Evolutionary conservation across 2,113 vertebrate genomes (phyloP).

Genomic region (Catharus bicknelli): DNA sequence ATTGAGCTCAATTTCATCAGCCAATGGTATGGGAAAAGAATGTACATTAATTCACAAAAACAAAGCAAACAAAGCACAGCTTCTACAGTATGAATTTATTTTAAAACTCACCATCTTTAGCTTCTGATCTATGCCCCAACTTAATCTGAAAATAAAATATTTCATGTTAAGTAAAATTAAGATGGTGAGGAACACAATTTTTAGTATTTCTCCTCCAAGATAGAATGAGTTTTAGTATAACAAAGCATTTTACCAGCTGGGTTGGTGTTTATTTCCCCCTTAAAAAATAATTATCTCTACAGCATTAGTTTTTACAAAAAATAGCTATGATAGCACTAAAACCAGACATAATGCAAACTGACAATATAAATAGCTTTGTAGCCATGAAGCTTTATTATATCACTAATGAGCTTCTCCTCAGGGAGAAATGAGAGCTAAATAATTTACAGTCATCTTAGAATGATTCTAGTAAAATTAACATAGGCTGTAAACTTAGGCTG

Average conservation of each 20-base stretch:
- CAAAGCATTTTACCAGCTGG: background rate
- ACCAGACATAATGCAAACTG: background rate
- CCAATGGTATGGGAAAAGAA: background rate
- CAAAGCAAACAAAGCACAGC: background rate
- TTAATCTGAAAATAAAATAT: conserved; percentile 85
- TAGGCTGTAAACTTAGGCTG: background rate
- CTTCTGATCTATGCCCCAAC: conserved; percentile 95
- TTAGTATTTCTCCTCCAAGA: background rate
- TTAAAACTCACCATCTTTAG: conserved; percentile 90
- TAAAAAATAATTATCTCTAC: background rate
- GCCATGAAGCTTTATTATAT: background rate
- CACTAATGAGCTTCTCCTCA: background rate
- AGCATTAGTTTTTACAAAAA: background rate
- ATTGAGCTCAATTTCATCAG: background rate
- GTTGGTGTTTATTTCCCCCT: accelerated
- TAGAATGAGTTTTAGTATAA: background rate
- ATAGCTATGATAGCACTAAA: background rate
- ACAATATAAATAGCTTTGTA: background rate
- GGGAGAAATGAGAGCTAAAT: background rate
- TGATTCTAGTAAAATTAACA: background rate
- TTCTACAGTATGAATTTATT: background rate
- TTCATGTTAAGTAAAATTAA: background rate
- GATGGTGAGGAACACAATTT: background rate
- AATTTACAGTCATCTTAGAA: background rate
- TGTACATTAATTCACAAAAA: background rate